Evolutionary conservation across 2,888 invertebrate species (phyloP).

Genomic region (Rugalucina vietnamica): DNA sequence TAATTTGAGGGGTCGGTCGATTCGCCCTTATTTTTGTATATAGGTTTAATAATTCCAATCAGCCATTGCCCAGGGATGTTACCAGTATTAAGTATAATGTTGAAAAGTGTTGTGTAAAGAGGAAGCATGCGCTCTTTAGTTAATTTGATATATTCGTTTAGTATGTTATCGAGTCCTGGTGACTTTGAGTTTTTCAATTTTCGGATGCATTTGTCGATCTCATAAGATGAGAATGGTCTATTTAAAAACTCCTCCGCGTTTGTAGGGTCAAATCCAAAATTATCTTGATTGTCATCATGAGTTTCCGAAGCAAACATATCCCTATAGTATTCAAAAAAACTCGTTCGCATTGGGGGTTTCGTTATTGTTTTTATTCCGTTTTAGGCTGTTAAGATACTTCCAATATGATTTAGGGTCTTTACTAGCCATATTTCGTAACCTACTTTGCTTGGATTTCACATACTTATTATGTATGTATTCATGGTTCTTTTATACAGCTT

Average conservation of each 20-base stretch:
- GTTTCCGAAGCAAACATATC: no score
- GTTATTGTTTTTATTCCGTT: neutral
- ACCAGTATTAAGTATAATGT: neutral
- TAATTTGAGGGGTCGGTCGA: neutral
- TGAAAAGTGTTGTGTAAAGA: neutral
- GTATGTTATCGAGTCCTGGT: neutral
- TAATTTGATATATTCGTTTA: neutral
- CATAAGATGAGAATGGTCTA: no score
- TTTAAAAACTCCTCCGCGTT: no score
- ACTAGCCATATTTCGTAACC: neutral
- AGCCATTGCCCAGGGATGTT: neutral
- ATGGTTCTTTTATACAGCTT: constrained; percentile 20
- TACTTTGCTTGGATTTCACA: neutral
- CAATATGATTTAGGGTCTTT: constrained; percentile 21
- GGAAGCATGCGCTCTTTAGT: neutral
- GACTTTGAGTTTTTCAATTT: no score
- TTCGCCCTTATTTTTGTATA: neutral
- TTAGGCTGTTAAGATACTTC: constrained; percentile 12
- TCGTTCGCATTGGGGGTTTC: neutral
- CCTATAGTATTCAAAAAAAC: constrained; percentile 13
- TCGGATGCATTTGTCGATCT: no score
- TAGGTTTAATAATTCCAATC: neutral
- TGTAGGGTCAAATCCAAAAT: no score
- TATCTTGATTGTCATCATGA: no score
- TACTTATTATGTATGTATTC: constrained; percentile 8